Percentiles rank a stretch among this genome's conserved stretches.
Evolutionary conservation across 1,140 invertebrate genomes (phyloP).

Genomic region (Leptinotarsa lineolata): DNA sequence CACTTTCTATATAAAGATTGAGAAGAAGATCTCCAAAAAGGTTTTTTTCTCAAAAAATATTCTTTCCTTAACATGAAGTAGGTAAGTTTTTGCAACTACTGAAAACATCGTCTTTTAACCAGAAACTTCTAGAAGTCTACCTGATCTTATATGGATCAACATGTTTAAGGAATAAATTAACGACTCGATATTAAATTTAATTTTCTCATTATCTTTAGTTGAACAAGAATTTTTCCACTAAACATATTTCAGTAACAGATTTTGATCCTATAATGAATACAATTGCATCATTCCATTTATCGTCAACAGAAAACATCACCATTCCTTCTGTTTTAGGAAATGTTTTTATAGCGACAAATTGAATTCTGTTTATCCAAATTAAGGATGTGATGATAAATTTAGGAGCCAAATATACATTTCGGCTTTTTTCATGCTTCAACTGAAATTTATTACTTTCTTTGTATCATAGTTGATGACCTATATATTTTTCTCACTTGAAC

Average conservation of each 20-base stretch:
- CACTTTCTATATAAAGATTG: no score
- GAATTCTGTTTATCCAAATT: background rate
- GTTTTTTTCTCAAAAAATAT: no score
- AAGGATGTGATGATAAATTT: background rate
- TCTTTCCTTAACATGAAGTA: no score
- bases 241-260: background rate
- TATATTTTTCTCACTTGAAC: background rate
- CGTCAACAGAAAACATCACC: background rate
- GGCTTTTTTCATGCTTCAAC: background rate
- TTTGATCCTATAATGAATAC: background rate
- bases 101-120: no score
- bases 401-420: background rate
- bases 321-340: conserved; percentile 1
- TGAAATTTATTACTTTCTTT: background rate
- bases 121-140: no score
- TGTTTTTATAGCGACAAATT: background rate
- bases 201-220: no score
- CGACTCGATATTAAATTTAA: no score
- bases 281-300: background rate
- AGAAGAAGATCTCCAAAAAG: no score
- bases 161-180: no score
- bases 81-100: no score
- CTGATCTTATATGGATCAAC: no score
- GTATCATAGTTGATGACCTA: background rate
- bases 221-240: no score